A percentile compares a stretch with the other conserved stretches of the same genome.
Conservation (phyloP, 2,113 vertebrate genomes). For the Atractosteus spatula region DNA sequence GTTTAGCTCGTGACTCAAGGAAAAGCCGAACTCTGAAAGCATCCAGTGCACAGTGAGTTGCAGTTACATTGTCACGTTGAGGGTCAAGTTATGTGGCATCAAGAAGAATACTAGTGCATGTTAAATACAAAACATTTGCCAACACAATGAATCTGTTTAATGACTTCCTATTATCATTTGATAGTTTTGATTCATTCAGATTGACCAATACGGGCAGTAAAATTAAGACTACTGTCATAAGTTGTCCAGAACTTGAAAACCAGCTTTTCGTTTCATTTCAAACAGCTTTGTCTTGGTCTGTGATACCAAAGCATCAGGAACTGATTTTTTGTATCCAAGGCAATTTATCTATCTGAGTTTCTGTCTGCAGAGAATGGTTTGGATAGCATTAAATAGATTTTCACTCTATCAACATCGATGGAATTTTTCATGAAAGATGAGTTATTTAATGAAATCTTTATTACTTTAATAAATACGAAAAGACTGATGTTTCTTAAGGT, state of each 20-base stretch:
- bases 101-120: too few relatives aligned
- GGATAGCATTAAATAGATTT: not conserved
- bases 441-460: conserved; percentile 9
- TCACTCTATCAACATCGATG: not conserved
- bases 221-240: not conserved
- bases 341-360: not conserved
- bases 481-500: not conserved
- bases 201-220: not conserved
- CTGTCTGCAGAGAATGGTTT: too few relatives aligned
- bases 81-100: too few relatives aligned
- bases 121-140: too few relatives aligned
- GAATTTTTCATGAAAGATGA: not conserved
- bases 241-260: not conserved
- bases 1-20: too few relatives aligned
- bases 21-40: too few relatives aligned
- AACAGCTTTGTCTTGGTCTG: not conserved
- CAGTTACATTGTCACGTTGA: too few relatives aligned
- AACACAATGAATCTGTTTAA: too few relatives aligned
- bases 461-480: conserved; percentile 1
- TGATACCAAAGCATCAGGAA: not conserved
- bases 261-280: not conserved
- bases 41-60: too few relatives aligned
- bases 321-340: not conserved
- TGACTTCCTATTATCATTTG: too few relatives aligned
- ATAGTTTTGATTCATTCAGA: not conserved